Evolutionary conservation across 1,140 invertebrate species (phyloP), one percentile per base, ranked within the genome.

Genomic region (Brachionus koreanus): DNA sequence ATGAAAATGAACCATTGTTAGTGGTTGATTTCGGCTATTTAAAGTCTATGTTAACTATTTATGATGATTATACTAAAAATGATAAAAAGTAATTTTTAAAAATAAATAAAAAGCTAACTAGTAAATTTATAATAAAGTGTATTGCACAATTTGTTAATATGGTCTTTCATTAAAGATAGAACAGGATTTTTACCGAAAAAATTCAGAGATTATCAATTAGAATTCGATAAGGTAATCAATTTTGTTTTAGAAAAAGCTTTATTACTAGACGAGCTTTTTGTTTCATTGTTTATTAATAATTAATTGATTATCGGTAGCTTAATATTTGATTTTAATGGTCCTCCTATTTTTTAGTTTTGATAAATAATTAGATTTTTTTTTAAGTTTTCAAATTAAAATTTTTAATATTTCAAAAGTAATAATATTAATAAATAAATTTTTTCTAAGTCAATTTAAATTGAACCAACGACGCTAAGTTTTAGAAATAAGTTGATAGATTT

Each of bases 91-190:
- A 61, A 79, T 25, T 61, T 33, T 23, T 75, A 3, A 25, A 9
- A 37, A 23, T 12, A 49, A n/a, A n/a, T 75, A 19, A 35, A 75
- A 39, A 52, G 6, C 4, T 29, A 75, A 75, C 25, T 16, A 2
- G 2, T 12, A 29, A n/a, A 35, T 3, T 79, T 79, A 61, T 69
- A 4, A 2, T 37, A 37, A 9, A 79, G 76, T 7, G 23, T 12
- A 29, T 65, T 79, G 12, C 49, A 61, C 37, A 79, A 79, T 37
- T 35, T 65, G 39, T 12, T 79, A 13, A 37, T 57, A 57, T 79
- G 76, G 76, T 79, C 76, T 39, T 79, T 79, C 61, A 25, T 79
- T 10, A 57, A 65, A 79, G 16, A n/a, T 39, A 39, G 76, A 57
- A 23, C 49, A 12, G 39, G 39, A 19, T 79, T 79, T 65, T 65